These are phyloP conservation scores for Tricholaema leucomelas DNA, from an alignment of 2,113 vertebrate species.

Conservation along the genomic window DNA sequence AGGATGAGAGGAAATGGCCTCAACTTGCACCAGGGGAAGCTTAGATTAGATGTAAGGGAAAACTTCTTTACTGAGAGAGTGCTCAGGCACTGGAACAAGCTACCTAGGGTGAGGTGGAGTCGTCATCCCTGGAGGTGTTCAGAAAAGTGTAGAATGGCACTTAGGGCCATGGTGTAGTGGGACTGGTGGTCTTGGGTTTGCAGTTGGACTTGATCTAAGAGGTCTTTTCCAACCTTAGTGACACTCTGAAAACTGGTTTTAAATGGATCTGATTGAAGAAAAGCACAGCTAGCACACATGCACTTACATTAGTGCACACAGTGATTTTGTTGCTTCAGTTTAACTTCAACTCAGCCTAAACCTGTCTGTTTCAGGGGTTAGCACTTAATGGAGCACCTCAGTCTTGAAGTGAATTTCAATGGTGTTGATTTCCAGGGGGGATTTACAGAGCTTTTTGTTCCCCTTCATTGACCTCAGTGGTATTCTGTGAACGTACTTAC, in stretches of 20 bases:
- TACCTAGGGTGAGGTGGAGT: too few species aligned
- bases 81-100: too few species aligned
- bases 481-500: neutral
- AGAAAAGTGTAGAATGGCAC: too few species aligned
- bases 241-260: neutral
- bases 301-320: neutral
- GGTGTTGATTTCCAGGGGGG: neutral
- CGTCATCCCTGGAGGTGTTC: too few species aligned
- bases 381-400: neutral
- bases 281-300: neutral
- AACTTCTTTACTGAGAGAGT: too few species aligned
- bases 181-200: too few species aligned
- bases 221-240: too few species aligned
- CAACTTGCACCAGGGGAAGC: too few species aligned
- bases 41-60: too few species aligned
- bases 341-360: neutral
- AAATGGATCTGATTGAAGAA: neutral
- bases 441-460: neutral
- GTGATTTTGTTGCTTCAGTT: neutral
- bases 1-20: too few species aligned
- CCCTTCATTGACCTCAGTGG: neutral
- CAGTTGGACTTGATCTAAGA: too few species aligned
- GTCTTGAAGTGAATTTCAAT: slow-evolving; percentile 14
- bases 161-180: too few species aligned
- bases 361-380: neutral